phyloP scores from a whole-genome alignment of 2,797 vertebrate genomes.

The Tragelaphus eurycerus region DNA sequence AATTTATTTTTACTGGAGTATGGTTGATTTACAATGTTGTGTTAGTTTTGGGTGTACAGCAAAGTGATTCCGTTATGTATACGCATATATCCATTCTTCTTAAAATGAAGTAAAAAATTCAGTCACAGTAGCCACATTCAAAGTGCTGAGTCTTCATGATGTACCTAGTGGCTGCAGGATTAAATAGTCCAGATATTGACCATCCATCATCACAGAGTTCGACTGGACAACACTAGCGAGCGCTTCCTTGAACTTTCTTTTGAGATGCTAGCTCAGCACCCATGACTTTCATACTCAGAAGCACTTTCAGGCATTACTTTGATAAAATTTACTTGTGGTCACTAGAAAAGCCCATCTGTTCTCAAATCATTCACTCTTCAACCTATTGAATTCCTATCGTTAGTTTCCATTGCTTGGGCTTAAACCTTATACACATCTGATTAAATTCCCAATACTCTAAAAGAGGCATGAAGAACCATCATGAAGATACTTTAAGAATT shows the following conservation, averaged over 20 bases:
- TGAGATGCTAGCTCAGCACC: neutral
- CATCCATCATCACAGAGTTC: neutral
- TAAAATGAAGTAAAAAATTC: neutral
- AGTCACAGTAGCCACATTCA: neutral
- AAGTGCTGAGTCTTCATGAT: neutral
- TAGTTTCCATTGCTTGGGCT: neutral
- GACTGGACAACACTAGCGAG: neutral
- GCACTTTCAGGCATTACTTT: neutral
- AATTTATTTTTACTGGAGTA: neutral
- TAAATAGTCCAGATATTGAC: neutral
- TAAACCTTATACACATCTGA: neutral
- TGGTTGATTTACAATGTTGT: neutral
- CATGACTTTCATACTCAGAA: neutral
- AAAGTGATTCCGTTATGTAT: neutral
- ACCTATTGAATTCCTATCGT: neutral
- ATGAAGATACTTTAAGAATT: neutral
- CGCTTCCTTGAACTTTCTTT: neutral
- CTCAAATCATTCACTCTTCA: slow-evolving; percentile 7
- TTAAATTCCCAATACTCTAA: slow-evolving; percentile 30
- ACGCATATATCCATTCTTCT: neutral
- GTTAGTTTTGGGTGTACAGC: neutral
- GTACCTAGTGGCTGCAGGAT: neutral
- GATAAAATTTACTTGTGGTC: slow-evolving; percentile 13
- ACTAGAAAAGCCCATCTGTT: neutral
- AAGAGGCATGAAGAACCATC: neutral